These are phyloP conservation scores for Strongylocentrotus purpuratus DNA, from an alignment of 35 echinoderm and acorn worm genomes.

Conservation along the genomic window DNA sequence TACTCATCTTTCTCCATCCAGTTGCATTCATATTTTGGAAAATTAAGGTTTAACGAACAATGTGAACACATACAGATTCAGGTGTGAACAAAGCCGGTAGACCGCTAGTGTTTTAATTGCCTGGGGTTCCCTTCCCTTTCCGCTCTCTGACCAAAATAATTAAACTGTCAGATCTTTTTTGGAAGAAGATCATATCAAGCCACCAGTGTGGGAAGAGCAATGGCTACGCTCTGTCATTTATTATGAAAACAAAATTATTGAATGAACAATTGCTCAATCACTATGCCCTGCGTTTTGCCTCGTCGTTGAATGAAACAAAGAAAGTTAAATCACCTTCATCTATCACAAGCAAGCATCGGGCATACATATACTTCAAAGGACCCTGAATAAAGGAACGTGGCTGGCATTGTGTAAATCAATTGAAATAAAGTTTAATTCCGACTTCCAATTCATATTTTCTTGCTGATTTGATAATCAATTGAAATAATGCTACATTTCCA, in stretches of 20 bases:
- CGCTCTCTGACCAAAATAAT: conserved; percentile 10
- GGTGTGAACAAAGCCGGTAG: not conserved
- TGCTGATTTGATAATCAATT: no score
- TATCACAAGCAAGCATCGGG: no score
- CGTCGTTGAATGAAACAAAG: no score
- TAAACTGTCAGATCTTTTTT: not conserved
- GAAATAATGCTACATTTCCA: no score
- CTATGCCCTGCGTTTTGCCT: not conserved
- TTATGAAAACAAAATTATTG: not conserved
- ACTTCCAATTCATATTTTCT: no score
- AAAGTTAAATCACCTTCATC: no score
- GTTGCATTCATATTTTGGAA: not conserved
- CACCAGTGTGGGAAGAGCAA: not conserved
- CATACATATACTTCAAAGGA: no score
- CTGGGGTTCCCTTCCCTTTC: not conserved
- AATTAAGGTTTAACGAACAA: not conserved
- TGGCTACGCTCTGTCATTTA: not conserved
- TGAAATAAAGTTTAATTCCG: no score
- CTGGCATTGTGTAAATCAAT: no score
- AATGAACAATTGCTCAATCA: conserved; percentile 4
- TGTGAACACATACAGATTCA: not conserved
- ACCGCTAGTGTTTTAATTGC: not conserved
- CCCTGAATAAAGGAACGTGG: no score
- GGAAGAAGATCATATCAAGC: not conserved
- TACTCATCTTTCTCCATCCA: no score